Percentiles rank a stretch among this genome's conserved stretches.
These are phyloP conservation scores for Theretra japonica DNA, from an alignment of 2,888 invertebrate genomes.

Conservation along the genomic window DNA sequence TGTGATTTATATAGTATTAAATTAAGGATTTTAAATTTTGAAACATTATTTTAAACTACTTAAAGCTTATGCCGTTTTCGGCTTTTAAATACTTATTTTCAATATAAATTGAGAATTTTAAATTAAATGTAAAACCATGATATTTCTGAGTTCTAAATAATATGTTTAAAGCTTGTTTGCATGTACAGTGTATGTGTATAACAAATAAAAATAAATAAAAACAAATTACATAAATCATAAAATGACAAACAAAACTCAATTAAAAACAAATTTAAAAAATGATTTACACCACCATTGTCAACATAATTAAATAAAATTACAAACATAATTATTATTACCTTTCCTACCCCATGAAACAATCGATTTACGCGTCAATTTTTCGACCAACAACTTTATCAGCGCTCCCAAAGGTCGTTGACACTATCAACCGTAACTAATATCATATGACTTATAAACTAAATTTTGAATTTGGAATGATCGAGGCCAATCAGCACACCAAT, in stretches of 20 bases:
- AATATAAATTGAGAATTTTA: too few species aligned
- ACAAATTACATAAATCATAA: not conserved
- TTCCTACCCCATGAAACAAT: not conserved
- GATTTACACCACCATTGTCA: not conserved
- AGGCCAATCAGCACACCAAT: slow-evolving; percentile 83
- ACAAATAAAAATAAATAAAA: not conserved
- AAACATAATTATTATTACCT: not conserved
- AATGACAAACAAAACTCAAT: not conserved
- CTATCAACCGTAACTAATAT: slow-evolving; percentile 44
- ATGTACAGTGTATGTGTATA: slow-evolving; percentile 3
- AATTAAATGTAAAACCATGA: too few species aligned
- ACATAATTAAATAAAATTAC: not conserved
- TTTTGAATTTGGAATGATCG: slow-evolving; percentile 80
- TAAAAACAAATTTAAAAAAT: not conserved
- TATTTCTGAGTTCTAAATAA: too few species aligned
- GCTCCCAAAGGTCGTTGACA: slow-evolving; percentile 21
- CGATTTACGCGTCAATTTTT: not conserved
- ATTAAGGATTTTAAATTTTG: too few species aligned
- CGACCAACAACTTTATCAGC: slow-evolving; percentile 27
- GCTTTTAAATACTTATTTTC: too few species aligned
- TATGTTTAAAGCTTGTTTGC: not conserved
- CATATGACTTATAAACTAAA: slow-evolving; percentile 76
- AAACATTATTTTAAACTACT: too few species aligned
- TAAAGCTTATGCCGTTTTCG: too few species aligned
- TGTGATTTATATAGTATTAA: too few species aligned